A percentile compares a stretch with the other conserved stretches of the same genome.
Evolutionary conservation across 2,113 vertebrate species (phyloP).

Genomic region (Pundamilia nyererei): DNA sequence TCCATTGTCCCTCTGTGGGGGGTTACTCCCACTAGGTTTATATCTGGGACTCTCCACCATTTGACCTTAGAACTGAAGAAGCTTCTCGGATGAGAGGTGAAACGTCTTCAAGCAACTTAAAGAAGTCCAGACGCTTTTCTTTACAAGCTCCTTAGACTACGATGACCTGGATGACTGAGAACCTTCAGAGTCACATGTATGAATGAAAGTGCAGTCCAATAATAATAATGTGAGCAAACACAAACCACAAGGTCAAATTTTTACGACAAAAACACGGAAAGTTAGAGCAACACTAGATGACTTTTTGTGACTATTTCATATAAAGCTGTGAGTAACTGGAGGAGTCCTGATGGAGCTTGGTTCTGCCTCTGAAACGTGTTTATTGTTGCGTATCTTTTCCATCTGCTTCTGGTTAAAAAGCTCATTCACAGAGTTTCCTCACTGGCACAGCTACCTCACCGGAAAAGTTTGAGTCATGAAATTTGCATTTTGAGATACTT

Average conservation of each 20-base stretch:
- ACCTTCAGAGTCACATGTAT: too few relatives aligned
- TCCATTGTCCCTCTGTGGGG: too few relatives aligned
- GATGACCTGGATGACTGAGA: too few relatives aligned
- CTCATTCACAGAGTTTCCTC: neutral
- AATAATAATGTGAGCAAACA: neutral
- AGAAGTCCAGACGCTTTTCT: too few relatives aligned
- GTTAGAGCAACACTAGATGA: neutral
- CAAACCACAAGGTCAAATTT: neutral
- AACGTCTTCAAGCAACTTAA: too few relatives aligned
- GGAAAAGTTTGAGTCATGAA: neutral
- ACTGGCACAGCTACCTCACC: neutral
- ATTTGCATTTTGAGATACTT: neutral
- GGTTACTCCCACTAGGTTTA: rapidly evolving
- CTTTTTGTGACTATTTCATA: neutral
- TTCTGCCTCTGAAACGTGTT: neutral
- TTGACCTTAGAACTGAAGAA: too few relatives aligned
- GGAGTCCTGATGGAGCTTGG: neutral
- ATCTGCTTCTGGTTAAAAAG: neutral
- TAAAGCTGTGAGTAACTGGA: neutral
- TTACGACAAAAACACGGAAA: neutral
- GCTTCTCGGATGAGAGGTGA: too few relatives aligned
- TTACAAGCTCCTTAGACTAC: too few relatives aligned
- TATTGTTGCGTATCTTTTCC: neutral
- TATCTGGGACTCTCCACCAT: too few relatives aligned
- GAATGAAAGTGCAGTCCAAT: neutral